Evolutionary conservation across 2,113 vertebrate species (phyloP).

Genomic region (Myotis lucifugus): DNA sequence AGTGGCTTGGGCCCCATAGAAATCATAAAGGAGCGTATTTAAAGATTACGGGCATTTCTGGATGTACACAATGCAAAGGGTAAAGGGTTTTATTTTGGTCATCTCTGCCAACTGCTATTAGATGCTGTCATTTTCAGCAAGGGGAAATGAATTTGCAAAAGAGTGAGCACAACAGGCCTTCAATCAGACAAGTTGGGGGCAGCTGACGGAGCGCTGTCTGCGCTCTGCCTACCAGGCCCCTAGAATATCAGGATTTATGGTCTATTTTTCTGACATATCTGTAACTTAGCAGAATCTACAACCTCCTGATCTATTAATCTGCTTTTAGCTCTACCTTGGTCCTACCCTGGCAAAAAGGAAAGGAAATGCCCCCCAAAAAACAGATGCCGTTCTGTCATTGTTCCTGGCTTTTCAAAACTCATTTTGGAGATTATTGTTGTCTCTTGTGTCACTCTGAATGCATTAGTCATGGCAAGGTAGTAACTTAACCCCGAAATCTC

Average conservation of each 20-base stretch:
- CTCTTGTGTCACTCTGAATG: not conserved
- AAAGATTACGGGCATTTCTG: conserved; percentile 54
- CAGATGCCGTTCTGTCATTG: not conserved
- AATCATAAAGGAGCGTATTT: conserved; percentile 50
- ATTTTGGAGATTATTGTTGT: not conserved
- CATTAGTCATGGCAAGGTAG: not conserved
- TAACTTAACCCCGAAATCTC: not conserved
- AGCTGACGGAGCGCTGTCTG: not conserved
- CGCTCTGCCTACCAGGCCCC: not conserved
- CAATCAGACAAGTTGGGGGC: conserved; percentile 30
- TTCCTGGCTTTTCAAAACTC: not conserved
- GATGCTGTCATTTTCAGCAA: conserved; percentile 52
- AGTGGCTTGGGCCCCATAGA: conserved; percentile 43
- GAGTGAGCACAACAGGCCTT: not conserved
- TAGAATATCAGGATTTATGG: not conserved
- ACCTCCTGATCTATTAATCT: not conserved
- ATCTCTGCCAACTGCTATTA: conserved; percentile 59
- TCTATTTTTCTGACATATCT: not conserved
- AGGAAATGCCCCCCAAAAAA: not conserved
- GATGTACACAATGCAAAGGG: not conserved
- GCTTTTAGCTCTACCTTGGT: not conserved
- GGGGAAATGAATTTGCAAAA: conserved; percentile 47
- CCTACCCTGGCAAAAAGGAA: not conserved
- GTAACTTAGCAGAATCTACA: not conserved
- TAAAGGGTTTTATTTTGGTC: conserved; percentile 64